Conservation (phyloP, 2,888 invertebrate species). For the Drosophila kuntzei region DNA sequence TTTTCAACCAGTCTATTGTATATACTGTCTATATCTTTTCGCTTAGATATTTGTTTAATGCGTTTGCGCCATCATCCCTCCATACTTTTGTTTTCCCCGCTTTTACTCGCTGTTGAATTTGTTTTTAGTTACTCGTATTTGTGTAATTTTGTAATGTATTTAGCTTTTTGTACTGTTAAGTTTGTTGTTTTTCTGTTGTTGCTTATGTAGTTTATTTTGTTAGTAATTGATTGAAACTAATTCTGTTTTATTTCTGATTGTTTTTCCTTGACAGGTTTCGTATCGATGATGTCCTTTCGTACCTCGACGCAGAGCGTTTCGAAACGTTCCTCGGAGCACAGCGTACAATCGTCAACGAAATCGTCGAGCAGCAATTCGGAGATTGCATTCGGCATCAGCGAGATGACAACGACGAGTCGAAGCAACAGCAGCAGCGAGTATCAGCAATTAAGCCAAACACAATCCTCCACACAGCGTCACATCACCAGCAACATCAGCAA, state of each 20-base stretch:
- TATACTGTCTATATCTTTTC: neutral
- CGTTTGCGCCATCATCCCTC: neutral
- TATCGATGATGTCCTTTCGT: slow-evolving; percentile 88
- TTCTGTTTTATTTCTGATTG: neutral
- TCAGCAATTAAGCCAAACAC: slow-evolving; percentile 59
- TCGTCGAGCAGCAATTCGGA: slow-evolving; percentile 83
- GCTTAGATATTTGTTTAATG: neutral
- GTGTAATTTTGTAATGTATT: slow-evolving; percentile 8
- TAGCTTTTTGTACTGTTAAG: neutral
- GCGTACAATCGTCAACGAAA: slow-evolving; percentile 84
- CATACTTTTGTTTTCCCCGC: neutral
- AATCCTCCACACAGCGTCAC: slow-evolving; percentile 62
- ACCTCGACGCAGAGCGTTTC: slow-evolving; percentile 88
- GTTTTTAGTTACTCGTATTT: neutral
- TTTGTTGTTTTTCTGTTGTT: neutral
- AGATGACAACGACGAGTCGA: slow-evolving; percentile 54
- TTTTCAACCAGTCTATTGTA: slow-evolving; percentile 1
- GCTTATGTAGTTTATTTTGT: neutral
- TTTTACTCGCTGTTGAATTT: slow-evolving; percentile 1
- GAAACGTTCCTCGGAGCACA: slow-evolving; percentile 88
- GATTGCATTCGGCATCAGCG: slow-evolving; percentile 74
- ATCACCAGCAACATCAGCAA: slow-evolving; percentile 40
- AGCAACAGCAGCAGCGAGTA: slow-evolving; percentile 51
- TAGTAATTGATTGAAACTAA: neutral
- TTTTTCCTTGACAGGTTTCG: slow-evolving; percentile 86